These are phyloP conservation scores for Tetragonisca angustula DNA, from an alignment of 2,888 invertebrate species.

Conservation along the genomic window DNA sequence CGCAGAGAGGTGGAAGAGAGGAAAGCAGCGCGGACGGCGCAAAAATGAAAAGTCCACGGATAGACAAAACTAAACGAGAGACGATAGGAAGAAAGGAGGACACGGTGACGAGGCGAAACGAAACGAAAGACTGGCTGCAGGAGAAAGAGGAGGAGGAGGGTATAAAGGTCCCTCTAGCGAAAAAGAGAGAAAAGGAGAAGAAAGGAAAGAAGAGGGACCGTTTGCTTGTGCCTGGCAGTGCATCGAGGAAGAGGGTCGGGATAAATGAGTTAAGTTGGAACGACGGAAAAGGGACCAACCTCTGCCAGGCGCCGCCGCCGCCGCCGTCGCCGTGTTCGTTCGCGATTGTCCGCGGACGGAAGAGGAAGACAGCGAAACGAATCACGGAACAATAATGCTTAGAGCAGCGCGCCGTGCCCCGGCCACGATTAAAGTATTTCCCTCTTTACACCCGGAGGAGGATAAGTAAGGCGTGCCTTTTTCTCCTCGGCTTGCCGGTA, in stretches of 20 bases:
- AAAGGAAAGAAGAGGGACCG: conserved; percentile 17
- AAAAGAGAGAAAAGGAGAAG: background rate
- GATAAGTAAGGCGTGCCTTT: conserved; percentile 49
- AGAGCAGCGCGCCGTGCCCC: conserved; percentile 24
- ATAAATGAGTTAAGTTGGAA: conserved; percentile 71
- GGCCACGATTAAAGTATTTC: conserved; percentile 63
- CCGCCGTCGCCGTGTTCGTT: conserved; percentile 54
- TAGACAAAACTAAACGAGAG: conserved; percentile 20
- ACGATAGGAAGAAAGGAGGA: background rate
- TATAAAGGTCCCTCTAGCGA: background rate
- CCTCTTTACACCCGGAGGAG: conserved; percentile 41
- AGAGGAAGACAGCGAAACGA: conserved; percentile 53
- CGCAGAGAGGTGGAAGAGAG: background rate
- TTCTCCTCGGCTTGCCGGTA: conserved; percentile 35
- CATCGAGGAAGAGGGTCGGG: conserved; percentile 72
- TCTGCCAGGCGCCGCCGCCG: conserved; percentile 58
- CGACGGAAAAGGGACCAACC: conserved; percentile 58
- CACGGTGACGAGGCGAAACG: background rate
- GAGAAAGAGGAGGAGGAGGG: background rate
- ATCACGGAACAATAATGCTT: conserved; percentile 65
- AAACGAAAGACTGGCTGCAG: background rate
- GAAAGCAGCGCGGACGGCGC: background rate
- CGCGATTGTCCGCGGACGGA: conserved; percentile 57
- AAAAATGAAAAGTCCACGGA: conserved; percentile 26
- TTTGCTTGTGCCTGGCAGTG: conserved; percentile 68